These are phyloP conservation scores for Epinephelus fuscoguttatus DNA, from an alignment of 2,113 vertebrate species.

Conservation along the genomic window DNA sequence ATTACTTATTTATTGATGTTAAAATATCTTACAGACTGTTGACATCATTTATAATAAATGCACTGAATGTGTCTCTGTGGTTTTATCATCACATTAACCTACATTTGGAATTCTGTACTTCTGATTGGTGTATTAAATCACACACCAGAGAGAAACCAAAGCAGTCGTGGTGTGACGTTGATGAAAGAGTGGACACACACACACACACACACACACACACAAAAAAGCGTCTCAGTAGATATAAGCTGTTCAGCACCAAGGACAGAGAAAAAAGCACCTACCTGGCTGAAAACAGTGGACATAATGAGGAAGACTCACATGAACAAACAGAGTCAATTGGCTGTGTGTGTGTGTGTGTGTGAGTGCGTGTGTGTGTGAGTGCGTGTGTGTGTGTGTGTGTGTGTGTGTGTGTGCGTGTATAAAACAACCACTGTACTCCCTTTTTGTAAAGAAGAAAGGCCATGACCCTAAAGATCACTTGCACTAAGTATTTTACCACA, in stretches of 20 bases:
- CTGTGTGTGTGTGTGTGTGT: neutral
- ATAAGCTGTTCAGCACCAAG: slow-evolving; percentile 34
- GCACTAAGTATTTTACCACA: neutral
- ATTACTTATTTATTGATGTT: neutral
- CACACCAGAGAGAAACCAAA: neutral
- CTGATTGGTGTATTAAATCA: neutral
- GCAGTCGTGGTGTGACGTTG: neutral
- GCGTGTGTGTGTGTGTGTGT: neutral
- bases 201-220: no score
- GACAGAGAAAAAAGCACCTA: neutral
- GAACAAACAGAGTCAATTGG: neutral
- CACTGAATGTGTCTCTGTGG: neutral
- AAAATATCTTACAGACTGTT: neutral
- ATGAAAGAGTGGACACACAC: neutral
- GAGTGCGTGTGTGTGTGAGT: neutral
- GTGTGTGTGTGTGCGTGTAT: neutral
- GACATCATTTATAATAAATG: neutral
- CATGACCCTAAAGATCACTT: neutral
- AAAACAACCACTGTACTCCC: neutral
- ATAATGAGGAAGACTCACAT: neutral
- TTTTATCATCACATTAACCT: neutral
- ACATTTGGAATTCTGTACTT: neutral
- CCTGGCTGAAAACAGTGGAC: neutral
- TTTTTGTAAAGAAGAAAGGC: no score
- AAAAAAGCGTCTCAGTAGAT: neutral